Evolutionary conservation across 2,113 vertebrate genomes (phyloP), one percentile per base, ranked within the genome.

Genomic region (Cryptoleucopteryx plumbea): DNA sequence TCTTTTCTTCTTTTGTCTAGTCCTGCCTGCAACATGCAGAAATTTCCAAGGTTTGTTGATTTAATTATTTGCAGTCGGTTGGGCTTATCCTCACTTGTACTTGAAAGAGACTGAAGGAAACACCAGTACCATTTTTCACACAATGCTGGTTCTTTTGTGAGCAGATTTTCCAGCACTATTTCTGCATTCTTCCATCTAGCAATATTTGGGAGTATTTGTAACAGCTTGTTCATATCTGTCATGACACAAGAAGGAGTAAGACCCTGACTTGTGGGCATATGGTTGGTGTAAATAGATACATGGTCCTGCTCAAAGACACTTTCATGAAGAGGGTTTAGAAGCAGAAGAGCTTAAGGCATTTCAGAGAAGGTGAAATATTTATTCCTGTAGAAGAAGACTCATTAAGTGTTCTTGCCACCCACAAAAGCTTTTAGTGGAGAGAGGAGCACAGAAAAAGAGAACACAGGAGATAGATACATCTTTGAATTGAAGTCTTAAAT

Each of bases 181-280:
- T 77, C 93, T 92, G 38, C 77, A 81, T 94, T 94, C 80, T 78
- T 82, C 93, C 81, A 61, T 66, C 90, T 47, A 88, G 77, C 45
- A 77, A 7, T 65, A 48, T 62, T 52, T 82, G 59, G 48, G 62
- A 45, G 29, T 29, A 48, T 26, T n/a, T 36, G n/a, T 32, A 77
- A 72, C 36, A 56, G 34, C 36, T 91, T 67, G 52, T 67, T 87
- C 56, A 2, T 55, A 32, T 73, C 68, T 82, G 11, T 61, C 36
- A 34, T 42, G 73, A 25, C 34, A 63, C 56, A 85, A 86, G 29
- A 62, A 19, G 34, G 42, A 91, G 3, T 42, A 84, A 38, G 40
- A 59, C 55, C 45, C 12, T 50, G 53, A 36, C 38, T 53, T 80
- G 34, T 62, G 55, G 67, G 50, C 81, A 23, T 82, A 13, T 2